Evolutionary conservation across 2,113 vertebrate species (phyloP).

Genomic region (Albula glossodonta): DNA sequence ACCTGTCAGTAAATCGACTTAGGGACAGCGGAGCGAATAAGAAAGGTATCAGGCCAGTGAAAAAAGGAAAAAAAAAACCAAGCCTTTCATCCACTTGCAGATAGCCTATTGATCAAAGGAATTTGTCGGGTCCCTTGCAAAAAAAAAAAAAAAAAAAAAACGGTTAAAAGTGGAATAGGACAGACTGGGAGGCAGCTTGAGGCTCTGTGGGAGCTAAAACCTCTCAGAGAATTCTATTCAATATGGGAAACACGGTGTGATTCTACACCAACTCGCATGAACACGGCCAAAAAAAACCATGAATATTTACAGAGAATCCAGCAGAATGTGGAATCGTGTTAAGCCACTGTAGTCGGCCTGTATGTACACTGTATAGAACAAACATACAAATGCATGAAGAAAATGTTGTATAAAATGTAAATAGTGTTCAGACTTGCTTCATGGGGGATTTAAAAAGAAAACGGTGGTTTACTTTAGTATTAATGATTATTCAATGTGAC

Average conservation of each 20-base stretch:
- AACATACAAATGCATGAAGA: neutral
- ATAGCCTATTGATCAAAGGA: slow-evolving; percentile 8
- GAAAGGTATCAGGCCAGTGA: neutral
- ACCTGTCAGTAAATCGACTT: neutral
- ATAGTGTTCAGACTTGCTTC: neutral
- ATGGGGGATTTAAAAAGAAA: neutral
- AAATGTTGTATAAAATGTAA: neutral
- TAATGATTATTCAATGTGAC: neutral
- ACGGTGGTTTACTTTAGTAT: neutral
- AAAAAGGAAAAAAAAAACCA: neutral
- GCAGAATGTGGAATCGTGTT: neutral
- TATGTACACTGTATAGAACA: neutral
- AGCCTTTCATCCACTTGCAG: neutral
- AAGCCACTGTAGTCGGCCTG: neutral
- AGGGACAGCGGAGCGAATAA: neutral
- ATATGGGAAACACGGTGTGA: neutral
- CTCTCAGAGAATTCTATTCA: neutral
- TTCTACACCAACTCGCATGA: neutral
- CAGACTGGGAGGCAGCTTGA: neutral
- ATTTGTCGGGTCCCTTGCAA: neutral
- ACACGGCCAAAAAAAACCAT: too few species aligned
- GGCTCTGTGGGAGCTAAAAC: neutral
- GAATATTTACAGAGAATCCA: neutral
- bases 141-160: neutral
- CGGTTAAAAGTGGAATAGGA: neutral